A percentile compares a stretch with the other conserved stretches of the same genome.
Conservation (phyloP, 2,113 vertebrate genomes). For the Candoia aspera region DNA sequence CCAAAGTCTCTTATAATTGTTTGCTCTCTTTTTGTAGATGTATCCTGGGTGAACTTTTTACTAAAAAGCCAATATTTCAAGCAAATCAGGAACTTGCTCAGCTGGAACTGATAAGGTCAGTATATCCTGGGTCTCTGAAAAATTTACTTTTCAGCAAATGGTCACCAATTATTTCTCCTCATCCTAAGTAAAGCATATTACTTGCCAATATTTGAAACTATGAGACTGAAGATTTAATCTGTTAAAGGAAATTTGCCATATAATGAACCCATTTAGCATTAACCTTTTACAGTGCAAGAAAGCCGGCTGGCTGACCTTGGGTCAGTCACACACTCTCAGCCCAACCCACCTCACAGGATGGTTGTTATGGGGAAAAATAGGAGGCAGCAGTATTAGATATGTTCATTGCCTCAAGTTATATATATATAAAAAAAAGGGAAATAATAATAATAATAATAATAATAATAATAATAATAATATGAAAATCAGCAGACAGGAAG, state of each 20-base stretch:
- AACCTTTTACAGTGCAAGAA: not conserved
- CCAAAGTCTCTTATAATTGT: not conserved
- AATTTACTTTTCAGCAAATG: not conserved
- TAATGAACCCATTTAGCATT: no score
- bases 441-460: no score
- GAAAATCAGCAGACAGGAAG: no score
- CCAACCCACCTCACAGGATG: no score
- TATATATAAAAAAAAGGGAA: no score
- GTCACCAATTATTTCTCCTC: not conserved
- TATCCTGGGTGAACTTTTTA: conserved; percentile 98
- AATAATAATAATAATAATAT: no score
- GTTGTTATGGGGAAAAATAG: no score
- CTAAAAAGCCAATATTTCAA: conserved; percentile 99
- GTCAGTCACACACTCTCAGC: no score
- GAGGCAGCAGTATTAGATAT: no score
- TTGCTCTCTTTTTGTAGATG: conserved; percentile 77
- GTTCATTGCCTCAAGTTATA: no score
- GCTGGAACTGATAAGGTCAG: conserved; percentile 96
- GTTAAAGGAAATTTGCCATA: not conserved
- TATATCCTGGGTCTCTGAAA: not conserved
- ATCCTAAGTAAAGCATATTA: not conserved
- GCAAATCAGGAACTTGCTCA: conserved; percentile 98
- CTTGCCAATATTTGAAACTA: not conserved
- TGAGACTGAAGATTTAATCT: not conserved
- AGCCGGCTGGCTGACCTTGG: no score